phyloP scores from a whole-genome alignment of 2,113 vertebrate genomes.

The Oreocharis arfaki region DNA sequence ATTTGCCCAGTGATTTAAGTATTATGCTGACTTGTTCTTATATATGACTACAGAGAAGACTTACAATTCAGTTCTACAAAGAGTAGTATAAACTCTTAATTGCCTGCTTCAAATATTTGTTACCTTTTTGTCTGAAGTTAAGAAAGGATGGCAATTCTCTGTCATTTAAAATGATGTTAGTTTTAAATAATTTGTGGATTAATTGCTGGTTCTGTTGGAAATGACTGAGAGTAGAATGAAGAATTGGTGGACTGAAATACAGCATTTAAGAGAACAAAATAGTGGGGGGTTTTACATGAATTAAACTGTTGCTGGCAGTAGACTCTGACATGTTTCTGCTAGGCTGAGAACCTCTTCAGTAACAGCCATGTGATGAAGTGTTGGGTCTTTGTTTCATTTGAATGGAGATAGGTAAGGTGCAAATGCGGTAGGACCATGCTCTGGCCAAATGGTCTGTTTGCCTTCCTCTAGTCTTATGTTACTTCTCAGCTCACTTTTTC shows the following conservation, averaged over 20 bases:
- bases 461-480: background rate
- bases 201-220: background rate
- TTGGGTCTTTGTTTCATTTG: background rate
- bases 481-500: background rate
- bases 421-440: background rate
- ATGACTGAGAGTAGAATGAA: background rate
- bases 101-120: background rate
- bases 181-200: background rate
- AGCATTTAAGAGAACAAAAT: background rate
- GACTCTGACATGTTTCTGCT: background rate
- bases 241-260: background rate
- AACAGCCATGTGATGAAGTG: background rate
- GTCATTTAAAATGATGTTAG: background rate
- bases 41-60: background rate
- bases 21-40: background rate
- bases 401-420: background rate
- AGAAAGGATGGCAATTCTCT: background rate
- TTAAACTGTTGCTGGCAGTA: background rate
- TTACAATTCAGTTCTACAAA: background rate
- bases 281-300: fast-evolving
- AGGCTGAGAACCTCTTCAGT: background rate
- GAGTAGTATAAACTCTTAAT: background rate
- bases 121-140: background rate
- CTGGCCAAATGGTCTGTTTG: background rate
- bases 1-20: background rate